phyloP scores from a whole-genome alignment of 2,797 vertebrate genomes.

The Muraenolepis orangiensis region DNA sequence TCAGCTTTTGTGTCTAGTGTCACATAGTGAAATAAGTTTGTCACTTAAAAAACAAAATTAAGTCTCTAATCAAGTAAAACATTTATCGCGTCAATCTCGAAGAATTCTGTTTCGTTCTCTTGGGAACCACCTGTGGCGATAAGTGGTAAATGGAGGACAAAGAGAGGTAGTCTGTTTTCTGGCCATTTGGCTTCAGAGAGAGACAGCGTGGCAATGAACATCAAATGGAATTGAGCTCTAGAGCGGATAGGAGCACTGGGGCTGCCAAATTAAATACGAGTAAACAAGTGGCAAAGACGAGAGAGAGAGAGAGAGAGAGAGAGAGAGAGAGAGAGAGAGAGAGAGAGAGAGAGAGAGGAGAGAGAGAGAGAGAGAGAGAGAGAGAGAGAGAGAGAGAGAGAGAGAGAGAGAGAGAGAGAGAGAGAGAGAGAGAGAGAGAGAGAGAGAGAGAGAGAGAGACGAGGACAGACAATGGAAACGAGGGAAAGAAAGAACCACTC shows the following conservation, averaged over 20 bases:
- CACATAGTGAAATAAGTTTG: too few species aligned
- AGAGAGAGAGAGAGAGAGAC: not conserved
- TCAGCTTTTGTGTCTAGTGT: not conserved
- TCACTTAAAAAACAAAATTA: too few species aligned
- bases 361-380: not conserved
- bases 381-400: not conserved
- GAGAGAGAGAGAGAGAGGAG: not conserved
- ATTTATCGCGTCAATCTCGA: too few species aligned
- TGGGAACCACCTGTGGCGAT: too few species aligned
- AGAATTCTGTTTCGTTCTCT: too few species aligned
- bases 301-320: conserved; percentile 1
- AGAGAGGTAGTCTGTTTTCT: too few species aligned
- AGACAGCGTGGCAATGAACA: too few species aligned
- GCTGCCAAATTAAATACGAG: not conserved
- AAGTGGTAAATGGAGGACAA: too few species aligned
- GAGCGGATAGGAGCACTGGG: too few species aligned
- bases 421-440: conserved; percentile 1
- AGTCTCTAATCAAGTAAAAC: too few species aligned
- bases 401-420: not conserved
- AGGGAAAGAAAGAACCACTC: not conserved
- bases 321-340: not conserved
- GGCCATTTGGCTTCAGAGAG: too few species aligned
- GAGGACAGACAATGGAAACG: not conserved
- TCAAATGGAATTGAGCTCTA: too few species aligned
- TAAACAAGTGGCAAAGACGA: not conserved